phyloP scores from a whole-genome alignment of 1,140 invertebrate species.

The Atta colombica region DNA sequence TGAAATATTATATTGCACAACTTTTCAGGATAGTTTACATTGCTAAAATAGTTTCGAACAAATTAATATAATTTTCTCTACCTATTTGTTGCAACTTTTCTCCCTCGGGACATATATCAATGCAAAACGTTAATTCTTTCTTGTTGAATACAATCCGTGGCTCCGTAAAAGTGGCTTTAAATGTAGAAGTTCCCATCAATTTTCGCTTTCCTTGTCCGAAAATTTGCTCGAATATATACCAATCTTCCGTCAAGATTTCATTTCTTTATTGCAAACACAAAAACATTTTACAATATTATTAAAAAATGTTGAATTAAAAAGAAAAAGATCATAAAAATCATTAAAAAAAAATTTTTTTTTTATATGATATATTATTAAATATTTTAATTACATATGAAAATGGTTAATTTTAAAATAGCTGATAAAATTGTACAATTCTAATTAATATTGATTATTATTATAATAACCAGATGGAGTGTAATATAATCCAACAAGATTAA shows the following conservation, averaged over 20 bases:
- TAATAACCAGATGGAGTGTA: no score
- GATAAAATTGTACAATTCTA: not conserved
- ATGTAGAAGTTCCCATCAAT: constrained; percentile 70
- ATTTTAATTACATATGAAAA: not conserved
- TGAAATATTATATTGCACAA: not conserved
- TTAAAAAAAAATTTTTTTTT: constrained; percentile 21
- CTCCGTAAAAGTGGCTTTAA: constrained; percentile 75
- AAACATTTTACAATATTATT: not conserved
- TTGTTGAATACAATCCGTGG: constrained; percentile 77
- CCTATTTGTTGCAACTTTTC: constrained; percentile 71
- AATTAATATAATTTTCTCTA: constrained; percentile 41
- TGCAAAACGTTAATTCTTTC: constrained; percentile 71
- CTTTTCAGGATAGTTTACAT: constrained; percentile 3
- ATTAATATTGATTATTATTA: not conserved
- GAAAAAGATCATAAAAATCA: not conserved
- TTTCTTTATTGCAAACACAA: constrained; percentile 61
- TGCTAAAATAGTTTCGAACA: constrained; percentile 22
- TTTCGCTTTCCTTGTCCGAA: constrained; percentile 74
- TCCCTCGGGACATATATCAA: constrained; percentile 63
- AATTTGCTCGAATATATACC: constrained; percentile 76
- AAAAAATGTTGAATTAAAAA: not conserved
- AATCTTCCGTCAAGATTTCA: constrained; percentile 74
- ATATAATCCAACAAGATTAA: no score
- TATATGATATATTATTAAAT: not conserved
- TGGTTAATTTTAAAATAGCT: not conserved